These are phyloP conservation scores for Meghimatium bilineatum DNA, from an alignment of 2,888 invertebrate species.

Conservation along the genomic window DNA sequence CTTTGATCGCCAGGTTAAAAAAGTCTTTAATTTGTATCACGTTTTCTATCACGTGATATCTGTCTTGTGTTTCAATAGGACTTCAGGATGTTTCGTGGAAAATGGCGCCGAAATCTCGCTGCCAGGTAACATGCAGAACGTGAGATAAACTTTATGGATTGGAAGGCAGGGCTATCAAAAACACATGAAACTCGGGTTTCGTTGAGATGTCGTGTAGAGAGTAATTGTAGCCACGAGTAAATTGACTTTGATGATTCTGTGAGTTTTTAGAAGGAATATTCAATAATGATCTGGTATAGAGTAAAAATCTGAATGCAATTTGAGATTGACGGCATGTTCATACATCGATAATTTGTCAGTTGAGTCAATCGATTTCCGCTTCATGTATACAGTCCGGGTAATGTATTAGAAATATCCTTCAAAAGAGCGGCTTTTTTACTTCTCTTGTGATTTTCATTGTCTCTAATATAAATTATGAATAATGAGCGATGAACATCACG, in stretches of 20 bases:
- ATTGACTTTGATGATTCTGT: constrained; percentile 19
- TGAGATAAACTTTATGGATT: neutral
- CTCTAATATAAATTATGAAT: no score
- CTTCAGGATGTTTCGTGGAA: neutral
- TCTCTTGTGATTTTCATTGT: no score
- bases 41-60: neutral
- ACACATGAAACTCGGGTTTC: neutral
- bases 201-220: constrained; percentile 10
- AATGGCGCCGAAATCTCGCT: neutral
- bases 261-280: constrained; percentile 13
- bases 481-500: no score
- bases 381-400: no score
- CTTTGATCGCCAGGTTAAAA: neutral
- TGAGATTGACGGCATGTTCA: neutral
- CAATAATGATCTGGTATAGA: neutral
- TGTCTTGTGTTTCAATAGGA: neutral
- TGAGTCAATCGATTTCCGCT: neutral
- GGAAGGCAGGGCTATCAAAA: neutral
- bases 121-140: neutral
- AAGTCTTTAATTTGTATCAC: neutral
- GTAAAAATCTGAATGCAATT: constrained; percentile 3
- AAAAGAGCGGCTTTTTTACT: no score
- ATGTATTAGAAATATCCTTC: no score
- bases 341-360: neutral
- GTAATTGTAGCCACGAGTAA: constrained; percentile 13